phyloP scores from a whole-genome alignment of 2,888 invertebrate species.

The Hirudinaria manillensis region DNA sequence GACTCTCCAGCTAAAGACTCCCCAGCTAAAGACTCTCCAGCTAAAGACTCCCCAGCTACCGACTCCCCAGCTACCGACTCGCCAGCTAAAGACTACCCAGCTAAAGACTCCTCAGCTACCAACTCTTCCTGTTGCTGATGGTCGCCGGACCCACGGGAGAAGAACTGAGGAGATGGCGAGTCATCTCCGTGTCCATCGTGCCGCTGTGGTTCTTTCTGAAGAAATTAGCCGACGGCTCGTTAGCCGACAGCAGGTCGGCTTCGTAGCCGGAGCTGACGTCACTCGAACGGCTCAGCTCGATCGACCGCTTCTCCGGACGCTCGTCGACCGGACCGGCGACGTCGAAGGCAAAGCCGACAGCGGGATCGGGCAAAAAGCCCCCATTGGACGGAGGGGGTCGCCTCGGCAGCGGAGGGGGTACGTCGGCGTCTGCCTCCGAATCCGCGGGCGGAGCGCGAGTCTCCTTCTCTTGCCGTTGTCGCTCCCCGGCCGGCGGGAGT shows the following conservation, averaged over 20 bases:
- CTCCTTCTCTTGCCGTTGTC: not conserved
- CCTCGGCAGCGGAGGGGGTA: not conserved
- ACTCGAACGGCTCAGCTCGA: not conserved
- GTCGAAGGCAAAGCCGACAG: not conserved
- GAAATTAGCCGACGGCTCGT: not conserved
- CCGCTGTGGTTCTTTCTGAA: constrained; percentile 3
- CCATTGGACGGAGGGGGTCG: not conserved
- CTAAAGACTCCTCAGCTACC: not conserved
- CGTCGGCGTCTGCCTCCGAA: not conserved
- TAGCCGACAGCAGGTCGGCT: not conserved
- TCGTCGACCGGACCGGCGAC: not conserved
- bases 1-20: too few relatives aligned
- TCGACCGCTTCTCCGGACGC: not conserved
- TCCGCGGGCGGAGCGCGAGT: not conserved
- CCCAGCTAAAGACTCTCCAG: too few relatives aligned
- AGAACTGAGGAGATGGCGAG: constrained; percentile 8
- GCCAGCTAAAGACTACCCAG: not conserved
- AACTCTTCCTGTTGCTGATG: constrained; percentile 8
- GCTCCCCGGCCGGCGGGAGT: too few relatives aligned
- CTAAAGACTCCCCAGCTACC: not conserved
- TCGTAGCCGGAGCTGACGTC: not conserved
- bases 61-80: not conserved
- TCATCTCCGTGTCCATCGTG: not conserved
- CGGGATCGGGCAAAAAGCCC: not conserved
- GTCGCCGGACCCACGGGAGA: not conserved